Base-by-base conservation (phyloP, 2,113 vertebrate genomes). In the Chaetura pelagica region DNA sequence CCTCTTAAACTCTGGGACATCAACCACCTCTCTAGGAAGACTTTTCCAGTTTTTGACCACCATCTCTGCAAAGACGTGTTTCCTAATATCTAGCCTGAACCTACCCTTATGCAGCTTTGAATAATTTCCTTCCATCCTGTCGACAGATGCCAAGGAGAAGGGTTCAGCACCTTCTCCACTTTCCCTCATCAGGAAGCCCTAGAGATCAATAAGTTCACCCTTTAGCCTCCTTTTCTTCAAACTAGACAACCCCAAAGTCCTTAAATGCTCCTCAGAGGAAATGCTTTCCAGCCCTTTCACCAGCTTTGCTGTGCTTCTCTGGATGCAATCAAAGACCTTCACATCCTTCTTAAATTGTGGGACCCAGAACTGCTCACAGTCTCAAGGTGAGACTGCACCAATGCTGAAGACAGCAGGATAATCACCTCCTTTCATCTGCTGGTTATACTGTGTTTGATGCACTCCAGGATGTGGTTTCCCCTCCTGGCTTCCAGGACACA, bases 81-180 rank as follows among this genome's bases (percentile, higher is more conserved):
- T 51, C 13, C 11, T 66, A 16, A 55, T 15, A 2, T 48, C 40
- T 4, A 29, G 22, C 22, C 12, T 48, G 13, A 87, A 44, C 13
- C 6, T 71, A 2, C 44, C 2, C 32, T 19, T 22, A 3, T 2
- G 0, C 11, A 54, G 27, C 18, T 69, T 54, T 78, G 55, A 40
- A 32, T 48, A 7, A 18, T 22, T 78, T 5, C 38, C 17, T 15
- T 1, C 0, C 0, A 0, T 30, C 19, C 24, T 38, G 0, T 72
- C 24, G 22, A 15, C 46, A 10, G 9, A 34, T 42, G 16, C 5
- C 8, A 57, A 24, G 12, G 12, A 46, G 27, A 75, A 71, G 15
- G 66, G 9, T 17, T 44, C 17, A 61, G 18, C 17, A 79, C 1
- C 9, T 83, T 61, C 27, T 61, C 3, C 12, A 38, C 49, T 8